Evolutionary conservation across 2,113 vertebrate genomes (phyloP).

Genomic region (Salvelinus sp.): DNA sequence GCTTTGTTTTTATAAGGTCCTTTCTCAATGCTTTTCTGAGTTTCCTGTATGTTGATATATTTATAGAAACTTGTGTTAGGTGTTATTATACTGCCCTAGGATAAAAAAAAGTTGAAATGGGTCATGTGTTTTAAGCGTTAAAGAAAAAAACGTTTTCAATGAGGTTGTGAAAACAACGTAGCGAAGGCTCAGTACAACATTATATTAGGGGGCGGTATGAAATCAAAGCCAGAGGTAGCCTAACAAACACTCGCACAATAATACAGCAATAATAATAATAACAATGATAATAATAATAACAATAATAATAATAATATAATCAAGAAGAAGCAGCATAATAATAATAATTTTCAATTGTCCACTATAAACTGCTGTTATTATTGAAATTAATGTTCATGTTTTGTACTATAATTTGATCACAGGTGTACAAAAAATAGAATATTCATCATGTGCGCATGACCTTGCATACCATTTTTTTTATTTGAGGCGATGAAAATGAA

Average conservation of each 20-base stretch:
- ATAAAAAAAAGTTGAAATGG: constrained; percentile 31
- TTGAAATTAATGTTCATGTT: not conserved
- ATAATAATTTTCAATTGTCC: not conserved
- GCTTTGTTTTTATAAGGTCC: constrained; percentile 42
- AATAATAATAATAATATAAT: not conserved
- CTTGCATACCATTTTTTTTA: constrained; percentile 19
- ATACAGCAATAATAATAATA: too few species aligned
- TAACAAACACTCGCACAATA: too few species aligned
- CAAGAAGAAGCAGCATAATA: not conserved
- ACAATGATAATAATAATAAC: not conserved
- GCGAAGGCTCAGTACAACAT: constrained; percentile 48
- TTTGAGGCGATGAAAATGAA: not conserved
- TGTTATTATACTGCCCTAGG: constrained; percentile 3
- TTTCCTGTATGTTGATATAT: constrained; percentile 28
- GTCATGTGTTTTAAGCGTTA: constrained; percentile 37
- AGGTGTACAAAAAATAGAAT: not conserved
- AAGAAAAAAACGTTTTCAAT: constrained; percentile 61
- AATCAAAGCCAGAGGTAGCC: constrained; percentile 6
- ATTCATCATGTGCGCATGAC: constrained; percentile 20
- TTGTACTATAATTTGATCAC: not conserved
- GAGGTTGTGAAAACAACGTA: constrained; percentile 45
- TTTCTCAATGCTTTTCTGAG: constrained; percentile 4
- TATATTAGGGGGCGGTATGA: constrained; percentile 44
- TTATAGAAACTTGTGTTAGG: constrained; percentile 9
- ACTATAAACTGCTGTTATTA: not conserved